These are phyloP conservation scores for Dynastes tityus DNA, from an alignment of 2,888 invertebrate species.

Conservation along the genomic window DNA sequence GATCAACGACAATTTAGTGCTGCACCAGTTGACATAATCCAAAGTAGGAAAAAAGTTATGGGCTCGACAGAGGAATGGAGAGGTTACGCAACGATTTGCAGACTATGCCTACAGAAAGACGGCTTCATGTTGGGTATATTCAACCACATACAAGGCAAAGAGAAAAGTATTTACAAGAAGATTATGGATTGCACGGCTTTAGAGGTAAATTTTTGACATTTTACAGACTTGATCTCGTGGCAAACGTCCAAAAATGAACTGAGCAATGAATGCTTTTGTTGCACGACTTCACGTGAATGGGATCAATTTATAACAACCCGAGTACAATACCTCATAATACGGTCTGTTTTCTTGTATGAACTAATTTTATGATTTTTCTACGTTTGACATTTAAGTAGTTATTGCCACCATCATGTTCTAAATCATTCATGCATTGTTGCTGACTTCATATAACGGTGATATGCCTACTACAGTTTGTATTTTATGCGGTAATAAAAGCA, in stretches of 20 bases:
- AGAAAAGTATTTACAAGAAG: conserved; percentile 70
- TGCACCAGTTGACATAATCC: conserved; percentile 20
- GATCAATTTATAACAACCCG: background rate
- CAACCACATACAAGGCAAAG: conserved; percentile 72
- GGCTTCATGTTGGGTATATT: conserved; percentile 78
- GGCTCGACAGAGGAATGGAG: conserved; percentile 69
- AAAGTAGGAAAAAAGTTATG: conserved; percentile 38
- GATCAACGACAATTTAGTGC: conserved; percentile 51
- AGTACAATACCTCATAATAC: background rate
- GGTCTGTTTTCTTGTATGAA: background rate
- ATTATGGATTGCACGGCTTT: conserved; percentile 70
- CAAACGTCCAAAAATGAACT: conserved; percentile 26
- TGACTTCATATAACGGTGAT: conserved; percentile 39
- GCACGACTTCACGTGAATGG: background rate
- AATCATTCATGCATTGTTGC: conserved; percentile 27
- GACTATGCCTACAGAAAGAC: conserved; percentile 78
- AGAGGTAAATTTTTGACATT: conserved; percentile 64
- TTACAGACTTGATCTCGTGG: conserved; percentile 35
- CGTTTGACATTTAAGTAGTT: conserved; percentile 30
- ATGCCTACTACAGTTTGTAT: background rate
- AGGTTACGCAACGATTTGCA: conserved; percentile 78
- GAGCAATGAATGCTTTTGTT: conserved; percentile 7
- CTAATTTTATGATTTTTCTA: conserved; percentile 3
- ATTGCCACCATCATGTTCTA: conserved; percentile 32
- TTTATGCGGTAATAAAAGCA: no score